Conservation (phyloP, 1,140 invertebrate genomes). For the Chrysomallon squamiferum region DNA sequence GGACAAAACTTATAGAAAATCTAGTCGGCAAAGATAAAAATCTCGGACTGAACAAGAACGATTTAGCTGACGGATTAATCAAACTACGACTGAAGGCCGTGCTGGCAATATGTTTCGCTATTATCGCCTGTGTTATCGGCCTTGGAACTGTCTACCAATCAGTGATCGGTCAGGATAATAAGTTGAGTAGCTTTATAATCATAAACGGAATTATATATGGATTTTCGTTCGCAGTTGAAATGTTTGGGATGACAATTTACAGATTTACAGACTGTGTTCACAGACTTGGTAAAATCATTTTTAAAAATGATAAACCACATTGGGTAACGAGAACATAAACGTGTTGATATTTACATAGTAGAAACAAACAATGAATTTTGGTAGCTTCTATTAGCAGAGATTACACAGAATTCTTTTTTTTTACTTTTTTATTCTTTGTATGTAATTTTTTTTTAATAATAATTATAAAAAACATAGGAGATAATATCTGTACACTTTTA, state of each 20-base stretch:
- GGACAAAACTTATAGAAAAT: constrained; percentile 17
- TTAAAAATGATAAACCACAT: constrained; percentile 13
- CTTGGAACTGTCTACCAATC: constrained; percentile 26
- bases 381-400: too few relatives aligned
- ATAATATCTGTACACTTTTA: too few relatives aligned
- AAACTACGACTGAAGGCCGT: constrained; percentile 18
- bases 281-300: constrained; percentile 16
- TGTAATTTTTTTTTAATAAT: too few relatives aligned
- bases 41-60: constrained; percentile 17
- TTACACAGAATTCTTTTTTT: too few relatives aligned
- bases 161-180: not conserved
- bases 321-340: too few relatives aligned
- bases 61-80: constrained; percentile 21
- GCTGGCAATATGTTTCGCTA: constrained; percentile 16
- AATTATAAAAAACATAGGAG: too few relatives aligned
- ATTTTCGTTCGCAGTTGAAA: constrained; percentile 29
- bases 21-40: constrained; percentile 25
- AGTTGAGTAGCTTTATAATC: constrained; percentile 25
- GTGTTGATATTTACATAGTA: too few relatives aligned
- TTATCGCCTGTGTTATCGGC: constrained; percentile 25
- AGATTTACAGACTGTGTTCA: constrained; percentile 18
- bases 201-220: constrained; percentile 27
- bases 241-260: constrained; percentile 40
- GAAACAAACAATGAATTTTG: too few relatives aligned
- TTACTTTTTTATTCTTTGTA: too few relatives aligned